Evolutionary conservation across 2,888 invertebrate species (phyloP).

Genomic region (Ephialtes manifestator): DNA sequence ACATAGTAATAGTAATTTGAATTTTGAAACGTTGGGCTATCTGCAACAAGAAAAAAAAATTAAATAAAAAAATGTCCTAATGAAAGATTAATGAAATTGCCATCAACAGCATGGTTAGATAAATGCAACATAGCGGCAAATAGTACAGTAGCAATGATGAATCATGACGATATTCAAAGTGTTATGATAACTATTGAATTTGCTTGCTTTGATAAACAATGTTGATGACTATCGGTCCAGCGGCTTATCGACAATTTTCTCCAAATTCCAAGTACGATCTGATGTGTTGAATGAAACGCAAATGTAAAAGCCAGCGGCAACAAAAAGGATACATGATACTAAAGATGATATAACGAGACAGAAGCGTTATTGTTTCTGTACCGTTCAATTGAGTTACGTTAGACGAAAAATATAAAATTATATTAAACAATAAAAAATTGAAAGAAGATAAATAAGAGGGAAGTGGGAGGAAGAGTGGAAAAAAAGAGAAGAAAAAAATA

Average conservation of each 20-base stretch:
- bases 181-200: background rate
- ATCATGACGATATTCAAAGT: constrained; percentile 3
- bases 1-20: too few relatives aligned
- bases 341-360: constrained; percentile 47
- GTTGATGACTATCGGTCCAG: background rate
- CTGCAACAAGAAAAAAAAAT: too few relatives aligned
- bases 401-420: constrained; percentile 67
- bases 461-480: constrained; percentile 28
- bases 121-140: constrained; percentile 3
- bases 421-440: background rate
- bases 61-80: too few relatives aligned
- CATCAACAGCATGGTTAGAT: constrained; percentile 43
- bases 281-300: constrained; percentile 22
- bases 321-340: constrained; percentile 33
- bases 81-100: constrained; percentile 10
- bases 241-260: constrained; percentile 27
- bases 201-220: background rate
- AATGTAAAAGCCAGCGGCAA: constrained; percentile 15
- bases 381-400: constrained; percentile 39
- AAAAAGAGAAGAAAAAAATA: constrained; percentile 5
- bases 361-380: constrained; percentile 54
- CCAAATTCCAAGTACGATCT: constrained; percentile 13
- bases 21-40: too few relatives aligned
- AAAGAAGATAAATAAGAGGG: constrained; percentile 58
- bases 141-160: constrained; percentile 19